Evolutionary conservation across 1,140 invertebrate genomes (phyloP), one percentile per base, ranked within the genome.

Genomic region (Atta texana): DNA sequence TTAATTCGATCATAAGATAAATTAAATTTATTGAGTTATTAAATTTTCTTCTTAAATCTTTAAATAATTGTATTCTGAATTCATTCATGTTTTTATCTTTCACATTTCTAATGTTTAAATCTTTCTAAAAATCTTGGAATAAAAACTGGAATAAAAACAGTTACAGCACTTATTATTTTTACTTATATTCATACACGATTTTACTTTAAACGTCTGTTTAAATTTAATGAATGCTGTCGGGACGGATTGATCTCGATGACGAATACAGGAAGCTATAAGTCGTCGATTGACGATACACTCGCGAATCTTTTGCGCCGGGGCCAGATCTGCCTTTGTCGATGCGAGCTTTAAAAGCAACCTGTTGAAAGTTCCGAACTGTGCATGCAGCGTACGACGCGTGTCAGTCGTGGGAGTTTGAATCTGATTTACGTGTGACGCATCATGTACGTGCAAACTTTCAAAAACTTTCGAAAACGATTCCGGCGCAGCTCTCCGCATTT

Each of bases 321-420:
- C 59, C 74, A 78, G 74, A 66, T 85, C 74, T 78, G 74, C 21
- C 59, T 86, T 88, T 86, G 68, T 86, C 75, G 85, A 80, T 59
- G 57, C 75, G 75, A 86, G 74, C 87, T 88, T 88, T 88, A 86
- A 86, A 80, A 86, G 87, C 87, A 88, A 88, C 87, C 87, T 88
- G 87, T 88, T 88, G 87, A 88, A 66, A 72, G 84, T 80, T 63
- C 51, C 68, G 72, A 74, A 76, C 71, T 75, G 74, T 77, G 82
- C 87, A 77, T 72, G 74, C 82, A 74, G 51, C 74, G 49, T 55
- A 63, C 72, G 82, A 85, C 72, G 82, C 82, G 72, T 82, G 68
- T 82, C 80, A 82, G 66, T 82, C 80, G 80, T 74, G 53, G 12
- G 80, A 84, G 80, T 84, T 84, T 74, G 80, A 74, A 84, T 84